Evolutionary conservation across 2,888 invertebrate genomes (phyloP).

Genomic region (Platerodrilus igneus): DNA sequence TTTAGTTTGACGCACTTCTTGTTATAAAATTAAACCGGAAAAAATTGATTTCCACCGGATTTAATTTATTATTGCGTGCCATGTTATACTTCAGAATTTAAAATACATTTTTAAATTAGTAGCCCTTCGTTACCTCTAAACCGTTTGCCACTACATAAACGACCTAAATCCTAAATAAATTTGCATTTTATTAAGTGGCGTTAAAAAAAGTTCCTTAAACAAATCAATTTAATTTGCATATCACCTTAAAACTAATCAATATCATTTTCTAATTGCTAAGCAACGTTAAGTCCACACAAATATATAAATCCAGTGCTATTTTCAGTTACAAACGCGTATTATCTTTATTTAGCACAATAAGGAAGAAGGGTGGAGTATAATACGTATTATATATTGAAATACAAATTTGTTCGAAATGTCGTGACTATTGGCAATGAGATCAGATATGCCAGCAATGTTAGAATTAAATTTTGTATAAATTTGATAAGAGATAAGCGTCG

Average conservation of each 20-base stretch:
- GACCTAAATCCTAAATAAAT: constrained; percentile 1
- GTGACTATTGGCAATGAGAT: constrained; percentile 46
- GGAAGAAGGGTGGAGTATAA: constrained; percentile 19
- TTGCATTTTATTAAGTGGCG: constrained; percentile 6
- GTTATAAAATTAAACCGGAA: too few relatives aligned
- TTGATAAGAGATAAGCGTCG: constrained; percentile 41
- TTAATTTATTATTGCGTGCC: too few relatives aligned
- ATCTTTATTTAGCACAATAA: constrained; percentile 23
- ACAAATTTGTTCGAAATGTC: constrained; percentile 30
- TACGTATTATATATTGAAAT: constrained; percentile 17
- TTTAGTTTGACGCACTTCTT: too few relatives aligned
- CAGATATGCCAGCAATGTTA: constrained; percentile 43
- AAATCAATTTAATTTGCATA: constrained; percentile 37
- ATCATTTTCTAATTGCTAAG: constrained; percentile 44
- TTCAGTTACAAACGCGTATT: constrained; percentile 15
- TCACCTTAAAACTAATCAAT: constrained; percentile 37
- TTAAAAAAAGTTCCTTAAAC: constrained; percentile 16
- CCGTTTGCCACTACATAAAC: too few relatives aligned
- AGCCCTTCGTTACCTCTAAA: too few relatives aligned
- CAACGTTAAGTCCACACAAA: constrained; percentile 44
- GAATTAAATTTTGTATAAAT: constrained; percentile 48
- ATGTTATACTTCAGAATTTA: too few relatives aligned
- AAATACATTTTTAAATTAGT: too few relatives aligned
- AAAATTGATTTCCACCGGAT: too few relatives aligned
- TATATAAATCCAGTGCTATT: constrained; percentile 29